Conservation (phyloP, 2,888 invertebrate genomes). For the Mellilla xanthometata region DNA sequence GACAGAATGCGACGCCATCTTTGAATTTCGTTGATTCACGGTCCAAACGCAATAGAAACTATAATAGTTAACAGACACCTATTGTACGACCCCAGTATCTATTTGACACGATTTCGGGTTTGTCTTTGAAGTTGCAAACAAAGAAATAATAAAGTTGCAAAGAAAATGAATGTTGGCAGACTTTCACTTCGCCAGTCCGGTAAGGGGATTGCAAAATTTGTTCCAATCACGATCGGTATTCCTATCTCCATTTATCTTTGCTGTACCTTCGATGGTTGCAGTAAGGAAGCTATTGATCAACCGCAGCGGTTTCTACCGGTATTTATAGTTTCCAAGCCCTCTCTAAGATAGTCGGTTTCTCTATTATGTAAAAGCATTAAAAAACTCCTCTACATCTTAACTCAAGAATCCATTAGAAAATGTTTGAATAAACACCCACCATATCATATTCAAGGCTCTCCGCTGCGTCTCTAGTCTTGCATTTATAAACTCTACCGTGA, state of each 20-base stretch:
- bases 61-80: slow-evolving; percentile 17
- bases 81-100: slow-evolving; percentile 15
- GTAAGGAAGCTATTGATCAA: slow-evolving; percentile 9
- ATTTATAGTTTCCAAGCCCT: too few relatives aligned
- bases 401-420: slow-evolving; percentile 1
- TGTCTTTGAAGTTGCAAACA: slow-evolving; percentile 23
- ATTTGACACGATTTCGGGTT: slow-evolving; percentile 14
- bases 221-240: slow-evolving; percentile 36
- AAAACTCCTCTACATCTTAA: neutral
- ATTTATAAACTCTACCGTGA: slow-evolving; percentile 6
- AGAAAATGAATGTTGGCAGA: slow-evolving; percentile 60
- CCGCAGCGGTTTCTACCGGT: too few relatives aligned
- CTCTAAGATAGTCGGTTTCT: neutral
- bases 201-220: slow-evolving; percentile 57
- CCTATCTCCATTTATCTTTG: slow-evolving; percentile 14
- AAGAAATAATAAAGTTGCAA: slow-evolving; percentile 41
- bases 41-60: slow-evolving; percentile 42
- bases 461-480: slow-evolving; percentile 1
- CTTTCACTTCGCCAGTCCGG: slow-evolving; percentile 66
- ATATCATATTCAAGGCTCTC: slow-evolving; percentile 8
- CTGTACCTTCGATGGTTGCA: slow-evolving; percentile 12
- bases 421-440: slow-evolving; percentile 1
- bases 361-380: neutral
- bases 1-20: slow-evolving; percentile 71
- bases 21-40: slow-evolving; percentile 70